These are phyloP conservation scores for Conistra vaccinii DNA, from an alignment of 2,888 invertebrate species.

Conservation along the genomic window DNA sequence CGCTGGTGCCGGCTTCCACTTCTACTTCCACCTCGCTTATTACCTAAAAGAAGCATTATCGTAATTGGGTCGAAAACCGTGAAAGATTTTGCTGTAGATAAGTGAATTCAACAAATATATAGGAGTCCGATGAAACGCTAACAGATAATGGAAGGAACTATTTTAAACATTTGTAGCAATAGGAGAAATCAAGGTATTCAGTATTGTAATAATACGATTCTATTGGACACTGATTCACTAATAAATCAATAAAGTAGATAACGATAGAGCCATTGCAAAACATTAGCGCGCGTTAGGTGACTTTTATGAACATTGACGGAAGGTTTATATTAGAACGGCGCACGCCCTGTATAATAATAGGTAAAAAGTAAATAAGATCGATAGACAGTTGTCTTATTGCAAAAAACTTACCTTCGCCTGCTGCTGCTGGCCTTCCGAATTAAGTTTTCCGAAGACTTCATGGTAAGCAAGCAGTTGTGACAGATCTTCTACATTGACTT, in stretches of 20 bases:
- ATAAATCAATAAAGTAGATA: background rate
- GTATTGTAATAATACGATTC: background rate
- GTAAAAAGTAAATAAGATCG: background rate
- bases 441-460: constrained; percentile 93
- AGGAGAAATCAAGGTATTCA: background rate
- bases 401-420: constrained; percentile 76
- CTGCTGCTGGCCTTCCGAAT: constrained; percentile 81
- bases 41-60: constrained; percentile 66
- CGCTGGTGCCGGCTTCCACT: constrained; percentile 90
- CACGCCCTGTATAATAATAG: background rate
- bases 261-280: background rate
- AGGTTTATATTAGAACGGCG: background rate
- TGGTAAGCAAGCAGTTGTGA: constrained; percentile 96
- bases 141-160: background rate
- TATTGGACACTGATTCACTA: background rate
- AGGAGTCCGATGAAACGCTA: background rate
- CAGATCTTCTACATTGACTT: constrained; percentile 95
- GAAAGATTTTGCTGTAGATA: background rate
- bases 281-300: background rate
- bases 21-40: constrained; percentile 87
- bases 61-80: background rate
- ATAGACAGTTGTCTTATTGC: background rate
- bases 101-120: background rate
- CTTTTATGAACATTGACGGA: background rate
- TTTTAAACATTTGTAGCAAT: background rate